These are phyloP conservation scores for Thalassarche chlororhynchos DNA, from an alignment of 2,113 vertebrate genomes.

Conservation along the genomic window DNA sequence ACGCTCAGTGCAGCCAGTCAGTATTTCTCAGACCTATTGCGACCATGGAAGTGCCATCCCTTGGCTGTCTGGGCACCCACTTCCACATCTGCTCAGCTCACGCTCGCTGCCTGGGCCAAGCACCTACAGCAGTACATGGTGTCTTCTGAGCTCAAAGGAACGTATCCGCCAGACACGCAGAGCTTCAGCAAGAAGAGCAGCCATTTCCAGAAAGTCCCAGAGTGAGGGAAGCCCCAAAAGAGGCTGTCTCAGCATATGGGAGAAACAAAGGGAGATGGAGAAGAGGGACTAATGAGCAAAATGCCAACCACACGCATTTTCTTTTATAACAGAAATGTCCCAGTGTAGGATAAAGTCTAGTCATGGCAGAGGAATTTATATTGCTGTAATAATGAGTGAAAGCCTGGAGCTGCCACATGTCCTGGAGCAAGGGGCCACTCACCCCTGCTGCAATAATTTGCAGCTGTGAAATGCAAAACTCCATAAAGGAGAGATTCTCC, in stretches of 20 bases:
- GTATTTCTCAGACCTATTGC: not conserved
- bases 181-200: not conserved
- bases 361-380: not conserved
- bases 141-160: not conserved
- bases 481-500: not conserved
- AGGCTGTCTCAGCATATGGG: not conserved
- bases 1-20: not conserved
- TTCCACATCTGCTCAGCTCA: not conserved
- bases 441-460: not conserved
- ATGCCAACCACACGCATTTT: not conserved
- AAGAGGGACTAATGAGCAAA: not conserved
- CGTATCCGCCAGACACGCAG: accelerated
- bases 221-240: not conserved
- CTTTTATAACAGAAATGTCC: not conserved
- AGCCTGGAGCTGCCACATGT: not conserved
- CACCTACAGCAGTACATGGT: not conserved
- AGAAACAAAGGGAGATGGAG: not conserved
- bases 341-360: not conserved
- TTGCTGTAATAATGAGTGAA: not conserved
- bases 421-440: not conserved
- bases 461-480: not conserved
- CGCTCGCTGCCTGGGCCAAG: not conserved
- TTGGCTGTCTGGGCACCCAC: not conserved
- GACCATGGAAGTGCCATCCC: not conserved
- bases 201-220: not conserved